Evolutionary conservation across 1,140 invertebrate genomes (phyloP).

Genomic region (Macrotrachela quadricornifera): DNA sequence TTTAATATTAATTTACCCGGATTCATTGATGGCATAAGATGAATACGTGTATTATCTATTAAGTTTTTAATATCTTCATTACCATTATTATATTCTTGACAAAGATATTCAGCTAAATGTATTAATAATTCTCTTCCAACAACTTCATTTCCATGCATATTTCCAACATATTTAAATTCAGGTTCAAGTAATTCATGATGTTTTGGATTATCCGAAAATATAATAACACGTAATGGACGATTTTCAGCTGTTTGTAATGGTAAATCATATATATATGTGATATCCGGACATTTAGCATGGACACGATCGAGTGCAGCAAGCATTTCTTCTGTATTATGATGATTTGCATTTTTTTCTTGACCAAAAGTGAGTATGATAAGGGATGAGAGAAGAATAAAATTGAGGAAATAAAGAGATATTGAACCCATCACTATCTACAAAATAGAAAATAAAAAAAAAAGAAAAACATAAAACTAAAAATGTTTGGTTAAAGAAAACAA

Average conservation of each 20-base stretch:
- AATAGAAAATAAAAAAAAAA: too few species aligned
- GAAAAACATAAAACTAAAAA: too few species aligned
- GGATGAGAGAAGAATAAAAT: too few species aligned
- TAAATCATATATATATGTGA: constrained; percentile 52
- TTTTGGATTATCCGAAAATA: constrained; percentile 52
- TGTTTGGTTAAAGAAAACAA: too few species aligned
- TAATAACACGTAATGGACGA: constrained; percentile 52
- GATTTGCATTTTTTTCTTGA: constrained; percentile 28
- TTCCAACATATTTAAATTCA: constrained; percentile 67
- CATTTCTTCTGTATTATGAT: constrained; percentile 55
- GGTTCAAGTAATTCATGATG: constrained; percentile 39
- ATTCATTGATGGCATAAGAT: constrained; percentile 68
- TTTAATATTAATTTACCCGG: constrained; percentile 26
- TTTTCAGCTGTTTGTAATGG: constrained; percentile 47
- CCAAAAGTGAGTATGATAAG: too few species aligned
- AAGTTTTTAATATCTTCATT: constrained; percentile 43
- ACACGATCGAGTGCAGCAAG: constrained; percentile 42
- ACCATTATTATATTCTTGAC: not conserved
- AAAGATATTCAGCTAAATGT: constrained; percentile 35
- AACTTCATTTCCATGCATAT: constrained; percentile 80
- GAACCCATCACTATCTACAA: too few species aligned
- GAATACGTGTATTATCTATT: constrained; percentile 54
- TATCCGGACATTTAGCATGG: constrained; percentile 47
- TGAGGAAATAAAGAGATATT: too few species aligned
- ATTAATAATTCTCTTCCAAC: constrained; percentile 57